A percentile compares a stretch with the other conserved stretches of the same genome.
Conservation (phyloP, 2,888 invertebrate genomes). For the Allophyes oxyacanthae region DNA sequence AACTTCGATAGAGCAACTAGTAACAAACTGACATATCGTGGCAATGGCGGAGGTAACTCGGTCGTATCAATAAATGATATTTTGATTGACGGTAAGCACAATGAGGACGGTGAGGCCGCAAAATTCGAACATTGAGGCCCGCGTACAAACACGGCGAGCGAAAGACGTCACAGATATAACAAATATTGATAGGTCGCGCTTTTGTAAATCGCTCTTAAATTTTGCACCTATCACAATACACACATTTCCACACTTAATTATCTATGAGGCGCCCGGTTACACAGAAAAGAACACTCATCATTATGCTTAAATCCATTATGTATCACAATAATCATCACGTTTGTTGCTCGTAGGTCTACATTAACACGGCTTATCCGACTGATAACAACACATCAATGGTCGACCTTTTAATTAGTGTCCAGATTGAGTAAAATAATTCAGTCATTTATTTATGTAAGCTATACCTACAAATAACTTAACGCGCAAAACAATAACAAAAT, state of each 20-base stretch:
- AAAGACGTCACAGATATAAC: conserved; percentile 68
- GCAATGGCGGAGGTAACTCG: conserved; percentile 17
- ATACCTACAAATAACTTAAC: no score
- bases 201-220: conserved; percentile 56
- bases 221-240: conserved; percentile 48
- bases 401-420: no score
- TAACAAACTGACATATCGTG: conserved; percentile 26
- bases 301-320: conserved; percentile 5
- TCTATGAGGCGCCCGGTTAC: conserved; percentile 18
- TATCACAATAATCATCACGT: conserved; percentile 9
- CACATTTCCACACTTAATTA: conserved; percentile 50
- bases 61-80: conserved; percentile 40
- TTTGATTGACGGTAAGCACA: conserved; percentile 39
- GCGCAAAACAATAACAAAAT: background rate
- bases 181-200: conserved; percentile 71
- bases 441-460: no score
- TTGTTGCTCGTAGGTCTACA: conserved; percentile 7
- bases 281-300: conserved; percentile 14
- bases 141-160: conserved; percentile 26
- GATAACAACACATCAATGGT: background rate
- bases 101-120: conserved; percentile 29
- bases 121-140: conserved; percentile 39
- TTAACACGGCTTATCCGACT: conserved; percentile 16
- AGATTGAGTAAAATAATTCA: no score
- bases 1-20: conserved; percentile 5